Percentiles rank a stretch among this genome's conserved stretches.
phyloP scores from a whole-genome alignment of 2,888 invertebrate species.

The Luffia ferchaultella region DNA sequence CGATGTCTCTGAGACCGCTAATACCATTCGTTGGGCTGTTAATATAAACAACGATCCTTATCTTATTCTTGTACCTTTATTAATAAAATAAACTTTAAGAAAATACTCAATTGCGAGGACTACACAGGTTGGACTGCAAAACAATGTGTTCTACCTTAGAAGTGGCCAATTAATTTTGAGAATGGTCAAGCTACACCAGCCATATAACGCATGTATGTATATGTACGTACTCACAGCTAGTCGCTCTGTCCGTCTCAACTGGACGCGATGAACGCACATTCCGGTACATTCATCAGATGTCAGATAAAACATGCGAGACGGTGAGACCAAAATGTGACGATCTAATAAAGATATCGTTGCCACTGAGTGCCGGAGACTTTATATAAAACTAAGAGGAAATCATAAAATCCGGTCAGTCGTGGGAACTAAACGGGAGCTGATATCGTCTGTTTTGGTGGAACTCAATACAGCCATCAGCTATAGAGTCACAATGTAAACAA shows the following conservation, averaged over 20 bases:
- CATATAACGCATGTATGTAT: too few relatives aligned
- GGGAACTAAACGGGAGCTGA: constrained; percentile 12
- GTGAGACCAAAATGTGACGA: constrained; percentile 33
- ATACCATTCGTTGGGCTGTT: constrained; percentile 62
- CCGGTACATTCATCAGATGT: constrained; percentile 42
- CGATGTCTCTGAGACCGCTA: constrained; percentile 28
- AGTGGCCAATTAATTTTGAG: too few relatives aligned
- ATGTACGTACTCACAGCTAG: too few relatives aligned
- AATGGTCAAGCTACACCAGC: too few relatives aligned
- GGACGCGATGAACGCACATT: constrained; percentile 40
- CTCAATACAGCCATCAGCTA: neutral
- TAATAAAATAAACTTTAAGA: too few relatives aligned
- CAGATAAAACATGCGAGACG: constrained; percentile 38
- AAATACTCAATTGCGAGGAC: too few relatives aligned
- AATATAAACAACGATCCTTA: constrained; percentile 55
- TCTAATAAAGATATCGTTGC: constrained; percentile 54
- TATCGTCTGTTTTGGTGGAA: constrained; percentile 1
- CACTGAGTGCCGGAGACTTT: constrained; percentile 35
- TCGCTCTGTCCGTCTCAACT: too few relatives aligned
- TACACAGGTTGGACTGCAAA: too few relatives aligned
- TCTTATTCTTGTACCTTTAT: too few relatives aligned
- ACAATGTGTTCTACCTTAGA: too few relatives aligned
- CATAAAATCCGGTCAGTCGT: constrained; percentile 48
- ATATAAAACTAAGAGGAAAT: constrained; percentile 44
- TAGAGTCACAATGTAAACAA: constrained; percentile 32